Evolutionary conservation across 2,797 vertebrate species (phyloP), one percentile per base, ranked within the genome.

Genomic region (Ptychobarbus kaznakovi): DNA sequence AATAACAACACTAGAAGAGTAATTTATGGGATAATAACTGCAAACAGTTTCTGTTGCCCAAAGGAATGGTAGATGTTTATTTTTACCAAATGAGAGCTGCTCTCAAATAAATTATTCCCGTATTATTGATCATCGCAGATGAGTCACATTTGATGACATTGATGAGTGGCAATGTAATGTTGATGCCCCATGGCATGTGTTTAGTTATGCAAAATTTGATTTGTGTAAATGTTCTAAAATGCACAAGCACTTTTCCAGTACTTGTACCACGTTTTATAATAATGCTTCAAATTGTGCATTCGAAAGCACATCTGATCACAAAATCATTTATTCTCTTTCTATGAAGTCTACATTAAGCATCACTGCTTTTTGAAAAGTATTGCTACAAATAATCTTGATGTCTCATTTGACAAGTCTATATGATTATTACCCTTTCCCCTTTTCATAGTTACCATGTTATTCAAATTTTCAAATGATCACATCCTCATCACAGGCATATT

Each of bases 401-500:
- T 63, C 40, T 74, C 28, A 82, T 61, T 74, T 63, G 72, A 74
- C 28, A 63, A 82, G 42, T 83, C 5, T 66, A 66, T 75, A 66
- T 38, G 58, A 75, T 75, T 51, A 76, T 83, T 77, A 77, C 44
- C 61, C 46, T 83, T 77, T 83, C n/a, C 61, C 80, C 66, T 38
- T 49, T 56, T 53, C 46, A 6, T 77, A 42, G 46, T 83, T 61
- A 72, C 51, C 49, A 68, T 40, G 56, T 75, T 80, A 76, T 85
- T 82, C 82, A 88, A 68, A 79, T 32, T 56, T 3, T 0, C 69
- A 66, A 89, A 82, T 35, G 32, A 70, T 68, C 65, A 73, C 15
- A 61, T 68, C 74, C 68, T 86, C 80, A 88, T 88, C 83, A 73
- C 79, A 61, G 76, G 86, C 76, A 83, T 79, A 89, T 89, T 89